phyloP scores from a whole-genome alignment of 2,797 vertebrate species.

The Fistularia commersonii region DNA sequence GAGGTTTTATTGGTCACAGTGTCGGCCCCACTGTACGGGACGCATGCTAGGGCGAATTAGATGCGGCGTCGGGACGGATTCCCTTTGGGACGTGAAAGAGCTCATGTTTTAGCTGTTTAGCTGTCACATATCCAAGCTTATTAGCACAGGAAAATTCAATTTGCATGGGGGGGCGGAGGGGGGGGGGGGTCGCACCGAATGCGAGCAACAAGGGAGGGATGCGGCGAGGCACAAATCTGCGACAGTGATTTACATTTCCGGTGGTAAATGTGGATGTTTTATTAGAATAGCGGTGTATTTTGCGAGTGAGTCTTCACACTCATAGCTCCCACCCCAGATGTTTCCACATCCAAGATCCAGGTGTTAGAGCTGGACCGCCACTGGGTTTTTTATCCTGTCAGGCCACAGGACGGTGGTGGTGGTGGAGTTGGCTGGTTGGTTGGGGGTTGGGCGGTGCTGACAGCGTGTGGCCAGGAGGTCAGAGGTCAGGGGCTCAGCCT shows the following conservation, averaged over 20 bases:
- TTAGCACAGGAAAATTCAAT: constrained; percentile 31
- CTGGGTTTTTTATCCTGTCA: too few relatives aligned
- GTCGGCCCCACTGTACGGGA: constrained; percentile 30
- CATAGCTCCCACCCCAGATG: too few relatives aligned
- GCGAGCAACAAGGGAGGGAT: not conserved
- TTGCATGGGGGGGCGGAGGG: constrained; percentile 11
- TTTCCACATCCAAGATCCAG: too few relatives aligned
- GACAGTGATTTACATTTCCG: constrained; percentile 9
- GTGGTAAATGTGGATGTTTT: constrained; percentile 6
- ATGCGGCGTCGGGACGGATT: constrained; percentile 21
- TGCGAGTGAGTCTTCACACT: too few relatives aligned
- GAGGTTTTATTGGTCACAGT: constrained; percentile 33
- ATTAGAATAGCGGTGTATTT: not conserved
- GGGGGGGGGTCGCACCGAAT: constrained; percentile 14
- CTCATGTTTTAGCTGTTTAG: constrained; percentile 17
- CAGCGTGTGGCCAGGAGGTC: constrained; percentile 39
- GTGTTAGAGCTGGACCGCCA: too few relatives aligned
- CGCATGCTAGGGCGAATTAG: constrained; percentile 42
- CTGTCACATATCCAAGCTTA: constrained; percentile 14
- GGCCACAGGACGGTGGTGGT: too few relatives aligned
- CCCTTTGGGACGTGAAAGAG: constrained; percentile 29
- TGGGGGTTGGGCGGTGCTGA: too few relatives aligned
- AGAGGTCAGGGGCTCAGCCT: constrained; percentile 48
- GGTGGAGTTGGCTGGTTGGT: too few relatives aligned
- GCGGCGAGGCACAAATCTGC: constrained; percentile 7